Conservation (phyloP, 2,113 vertebrate species). For the Peromyscus californicus region DNA sequence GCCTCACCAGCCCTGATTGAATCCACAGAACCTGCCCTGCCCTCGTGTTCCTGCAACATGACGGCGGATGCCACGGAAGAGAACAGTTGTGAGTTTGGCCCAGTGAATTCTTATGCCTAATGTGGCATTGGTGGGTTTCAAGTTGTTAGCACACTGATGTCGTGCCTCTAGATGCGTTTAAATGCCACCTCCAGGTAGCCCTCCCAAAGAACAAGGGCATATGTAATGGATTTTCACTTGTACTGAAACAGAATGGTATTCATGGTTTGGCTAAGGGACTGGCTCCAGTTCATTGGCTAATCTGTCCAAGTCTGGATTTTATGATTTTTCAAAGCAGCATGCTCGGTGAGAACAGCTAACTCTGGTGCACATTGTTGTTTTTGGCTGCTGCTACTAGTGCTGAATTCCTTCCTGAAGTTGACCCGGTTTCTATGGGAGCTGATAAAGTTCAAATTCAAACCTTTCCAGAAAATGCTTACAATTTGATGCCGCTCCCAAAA, state of each 20-base stretch:
- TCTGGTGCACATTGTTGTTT: conserved; percentile 97
- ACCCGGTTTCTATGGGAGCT: conserved; percentile 98
- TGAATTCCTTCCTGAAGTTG: conserved; percentile 98
- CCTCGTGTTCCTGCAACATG: neutral
- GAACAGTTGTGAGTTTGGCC: neutral
- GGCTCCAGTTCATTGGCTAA: conserved; percentile 98
- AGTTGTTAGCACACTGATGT: neutral
- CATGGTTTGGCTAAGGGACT: conserved; percentile 96
- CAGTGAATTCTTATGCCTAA: neutral
- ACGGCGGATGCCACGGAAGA: neutral
- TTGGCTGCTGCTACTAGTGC: conserved; percentile 97
- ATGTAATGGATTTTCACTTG: conserved; percentile 95
- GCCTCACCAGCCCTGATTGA: neutral
- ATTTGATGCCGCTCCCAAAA: conserved; percentile 95
- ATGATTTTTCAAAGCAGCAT: conserved; percentile 98
- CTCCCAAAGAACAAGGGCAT: conserved; percentile 97
- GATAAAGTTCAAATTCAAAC: conserved; percentile 98
- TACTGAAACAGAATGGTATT: conserved; percentile 94
- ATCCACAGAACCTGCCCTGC: neutral
- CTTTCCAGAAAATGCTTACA: conserved; percentile 97
- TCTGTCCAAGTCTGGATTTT: conserved; percentile 98
- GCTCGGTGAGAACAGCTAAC: conserved; percentile 96
- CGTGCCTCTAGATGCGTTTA: neutral
- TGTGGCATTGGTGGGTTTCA: neutral
- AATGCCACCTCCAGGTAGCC: conserved; percentile 89